Base-by-base conservation (phyloP, 2,797 vertebrate genomes). In the Danio jaintianensis region DNA sequence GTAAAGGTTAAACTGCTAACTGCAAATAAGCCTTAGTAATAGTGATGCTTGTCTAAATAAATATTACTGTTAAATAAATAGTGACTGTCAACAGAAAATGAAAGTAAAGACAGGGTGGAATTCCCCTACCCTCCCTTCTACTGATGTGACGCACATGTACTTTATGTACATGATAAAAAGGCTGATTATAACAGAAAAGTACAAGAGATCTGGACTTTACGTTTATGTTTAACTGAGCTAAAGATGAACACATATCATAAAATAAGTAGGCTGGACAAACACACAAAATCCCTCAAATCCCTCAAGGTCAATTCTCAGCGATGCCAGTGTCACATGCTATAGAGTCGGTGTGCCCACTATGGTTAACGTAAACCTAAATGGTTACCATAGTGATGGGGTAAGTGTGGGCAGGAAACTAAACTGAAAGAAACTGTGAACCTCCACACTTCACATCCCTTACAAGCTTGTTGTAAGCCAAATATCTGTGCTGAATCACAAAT, bases 291-390 rank as follows among this genome's bases (percentile, higher is more conserved):
- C 7, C 29, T 20, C 4, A 55, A 22, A 40, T 4, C 29, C 13
- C 38, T 48, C 74, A 76, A 29, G 50, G 52, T 76, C 20, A 77
- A 3, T n/a, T n/a, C 62, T 47, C 52, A 56, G 15, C 52, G 22
- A 77, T 18, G 42, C 4, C 42, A 77, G 48, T 13, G 29, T 42
- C 6, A 48, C 12, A 22, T 55, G 20, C 55, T 22, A 55, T 15
- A 67, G 50, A 45, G 50, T 67, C 2, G 3, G 62, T 56, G 10
- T 47, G 22, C 16, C 22, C 16, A 58, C 42, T 8, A 38, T 9
- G 9, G 8, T 67, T 56, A 78, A 58, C 56, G 10, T 58, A 63
- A 58, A 58, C 16, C 15, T 68, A 36, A 78, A 6, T 78, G 63
- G 52, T 67, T 50, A 78, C 66, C 5, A 15, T 78, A 43, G 45